A percentile compares a stretch with the other conserved stretches of the same genome.
phyloP scores from a whole-genome alignment of 2,113 vertebrate species.

The Azemiops feae region DNA sequence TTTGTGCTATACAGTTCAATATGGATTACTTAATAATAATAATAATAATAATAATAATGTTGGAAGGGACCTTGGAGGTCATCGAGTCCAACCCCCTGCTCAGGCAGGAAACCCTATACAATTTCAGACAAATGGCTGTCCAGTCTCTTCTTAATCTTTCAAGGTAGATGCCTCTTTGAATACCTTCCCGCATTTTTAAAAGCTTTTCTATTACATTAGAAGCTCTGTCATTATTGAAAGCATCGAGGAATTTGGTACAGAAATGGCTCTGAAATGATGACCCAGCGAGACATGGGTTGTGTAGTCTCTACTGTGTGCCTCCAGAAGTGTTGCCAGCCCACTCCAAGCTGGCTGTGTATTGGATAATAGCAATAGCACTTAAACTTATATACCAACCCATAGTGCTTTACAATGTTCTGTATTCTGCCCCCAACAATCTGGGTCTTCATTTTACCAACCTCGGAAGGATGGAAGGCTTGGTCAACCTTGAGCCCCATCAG shows the following conservation, averaged over 20 bases:
- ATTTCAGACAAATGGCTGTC: too few relatives aligned
- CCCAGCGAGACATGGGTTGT: neutral
- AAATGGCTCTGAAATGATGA: neutral
- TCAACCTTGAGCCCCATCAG: neutral
- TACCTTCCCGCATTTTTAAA: neutral
- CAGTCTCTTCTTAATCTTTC: too few relatives aligned
- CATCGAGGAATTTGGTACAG: neutral
- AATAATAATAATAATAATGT: too few relatives aligned
- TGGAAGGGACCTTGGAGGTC: too few relatives aligned
- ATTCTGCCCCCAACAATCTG: too few relatives aligned
- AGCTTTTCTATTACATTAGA: neutral
- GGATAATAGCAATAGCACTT: neutral
- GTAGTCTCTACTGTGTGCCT: neutral
- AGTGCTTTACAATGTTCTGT: too few relatives aligned
- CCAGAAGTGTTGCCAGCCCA: neutral
- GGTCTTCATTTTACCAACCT: too few relatives aligned
- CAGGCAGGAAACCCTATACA: too few relatives aligned
- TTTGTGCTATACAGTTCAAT: too few relatives aligned
- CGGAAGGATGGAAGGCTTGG: too few relatives aligned
- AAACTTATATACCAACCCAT: too few relatives aligned
- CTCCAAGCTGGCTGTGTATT: neutral
- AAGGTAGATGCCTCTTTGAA: neutral
- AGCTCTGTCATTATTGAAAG: neutral
- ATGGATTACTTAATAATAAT: neutral
- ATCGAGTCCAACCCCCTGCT: too few relatives aligned